Conservation (phyloP, 2,797 vertebrate genomes). For the Fundulus diaphanus region DNA sequence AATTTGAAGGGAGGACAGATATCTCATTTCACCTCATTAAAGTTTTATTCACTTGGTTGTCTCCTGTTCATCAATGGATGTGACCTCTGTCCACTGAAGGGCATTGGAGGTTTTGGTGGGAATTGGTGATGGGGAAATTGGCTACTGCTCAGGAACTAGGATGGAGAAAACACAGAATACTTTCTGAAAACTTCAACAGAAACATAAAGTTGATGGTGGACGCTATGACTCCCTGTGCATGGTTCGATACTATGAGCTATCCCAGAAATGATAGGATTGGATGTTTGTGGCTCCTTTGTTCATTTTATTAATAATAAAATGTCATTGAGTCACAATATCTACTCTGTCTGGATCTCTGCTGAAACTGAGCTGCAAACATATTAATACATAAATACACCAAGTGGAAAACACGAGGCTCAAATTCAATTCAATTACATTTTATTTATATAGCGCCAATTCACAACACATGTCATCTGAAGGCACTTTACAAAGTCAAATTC, state of each 20-base stretch:
- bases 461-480: too few species aligned
- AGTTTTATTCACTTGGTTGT: slow-evolving; percentile 43
- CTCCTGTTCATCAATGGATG: slow-evolving; percentile 5
- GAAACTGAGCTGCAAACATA: background rate
- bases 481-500: too few species aligned
- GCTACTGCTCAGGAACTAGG: background rate
- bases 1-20: slow-evolving; percentile 26
- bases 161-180: background rate
- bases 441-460: too few species aligned
- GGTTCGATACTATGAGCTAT: background rate
- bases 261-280: background rate
- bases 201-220: background rate
- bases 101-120: slow-evolving; percentile 2
- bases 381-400: background rate
- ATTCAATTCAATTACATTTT: too few species aligned
- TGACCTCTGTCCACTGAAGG: slow-evolving; percentile 12
- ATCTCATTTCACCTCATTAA: slow-evolving; percentile 30
- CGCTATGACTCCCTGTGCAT: background rate
- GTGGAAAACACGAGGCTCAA: background rate
- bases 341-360: background rate
- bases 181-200: background rate
- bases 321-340: background rate
- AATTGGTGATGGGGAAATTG: background rate
- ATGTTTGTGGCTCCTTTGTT: background rate
- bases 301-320: background rate